These are phyloP conservation scores for Psittacara wagleri DNA, from an alignment of 2,113 vertebrate species.

Conservation along the genomic window DNA sequence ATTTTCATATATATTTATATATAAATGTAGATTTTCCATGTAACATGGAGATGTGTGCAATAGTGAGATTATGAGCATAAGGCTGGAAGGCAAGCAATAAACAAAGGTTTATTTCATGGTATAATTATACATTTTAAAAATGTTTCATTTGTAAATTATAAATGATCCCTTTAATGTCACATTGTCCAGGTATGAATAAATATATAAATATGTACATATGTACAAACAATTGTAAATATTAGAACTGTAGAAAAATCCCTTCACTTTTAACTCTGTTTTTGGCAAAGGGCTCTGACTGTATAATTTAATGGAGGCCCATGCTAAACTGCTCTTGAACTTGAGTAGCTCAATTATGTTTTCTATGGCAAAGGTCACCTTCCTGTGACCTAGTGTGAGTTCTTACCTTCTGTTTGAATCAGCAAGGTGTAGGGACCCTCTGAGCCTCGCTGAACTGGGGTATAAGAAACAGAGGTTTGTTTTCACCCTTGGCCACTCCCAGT, in stretches of 20 bases:
- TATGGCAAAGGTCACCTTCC: not conserved
- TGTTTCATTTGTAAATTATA: slow-evolving; percentile 60
- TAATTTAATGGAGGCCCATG: slow-evolving; percentile 45
- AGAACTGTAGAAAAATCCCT: slow-evolving; percentile 39
- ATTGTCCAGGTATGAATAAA: slow-evolving; percentile 58
- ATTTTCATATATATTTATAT: slow-evolving; percentile 69
- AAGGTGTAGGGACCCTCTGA: not conserved
- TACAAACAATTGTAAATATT: slow-evolving; percentile 73
- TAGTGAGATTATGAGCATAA: slow-evolving; percentile 27
- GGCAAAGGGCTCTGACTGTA: slow-evolving; percentile 55
- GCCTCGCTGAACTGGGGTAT: not conserved
- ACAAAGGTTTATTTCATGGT: slow-evolving; percentile 42
- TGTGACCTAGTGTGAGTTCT: not conserved
- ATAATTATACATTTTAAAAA: slow-evolving; percentile 44
- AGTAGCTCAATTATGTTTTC: not conserved
- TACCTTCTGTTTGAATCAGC: not conserved
- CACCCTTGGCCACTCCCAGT: not conserved
- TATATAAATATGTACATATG: slow-evolving; percentile 78
- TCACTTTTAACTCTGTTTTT: slow-evolving; percentile 46
- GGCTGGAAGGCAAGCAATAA: slow-evolving; percentile 65
- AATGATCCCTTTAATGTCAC: slow-evolving; percentile 4
- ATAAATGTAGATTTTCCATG: slow-evolving; percentile 55
- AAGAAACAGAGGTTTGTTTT: not conserved
- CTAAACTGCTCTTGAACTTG: slow-evolving; percentile 14
- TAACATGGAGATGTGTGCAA: slow-evolving; percentile 44